These are phyloP conservation scores for Pangasius larnaudii DNA, from an alignment of 2,797 vertebrate genomes.

Conservation along the genomic window DNA sequence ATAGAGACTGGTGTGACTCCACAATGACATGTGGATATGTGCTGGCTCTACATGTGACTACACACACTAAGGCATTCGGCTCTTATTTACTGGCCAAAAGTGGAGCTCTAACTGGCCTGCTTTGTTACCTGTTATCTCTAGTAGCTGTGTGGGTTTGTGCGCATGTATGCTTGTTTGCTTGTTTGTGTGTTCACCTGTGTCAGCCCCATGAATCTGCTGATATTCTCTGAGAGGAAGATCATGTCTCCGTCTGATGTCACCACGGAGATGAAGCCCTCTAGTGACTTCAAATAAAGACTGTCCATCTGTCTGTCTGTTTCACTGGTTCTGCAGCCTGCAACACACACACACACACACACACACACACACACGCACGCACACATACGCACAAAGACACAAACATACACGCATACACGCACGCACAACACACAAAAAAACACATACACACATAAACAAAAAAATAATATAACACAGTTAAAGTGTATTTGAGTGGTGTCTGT, in stretches of 20 bases:
- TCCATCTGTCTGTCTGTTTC: constrained; percentile 87
- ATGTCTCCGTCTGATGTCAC: constrained; percentile 97
- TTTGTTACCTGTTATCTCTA: background rate
- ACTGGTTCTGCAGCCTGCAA: constrained; percentile 74
- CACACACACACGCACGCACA: background rate
- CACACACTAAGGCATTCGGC: background rate
- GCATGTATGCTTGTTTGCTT: background rate
- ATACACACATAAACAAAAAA: background rate
- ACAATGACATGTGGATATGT: background rate
- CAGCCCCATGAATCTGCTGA: constrained; percentile 97
- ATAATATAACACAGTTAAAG: background rate
- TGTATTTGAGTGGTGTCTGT: constrained; percentile 9
- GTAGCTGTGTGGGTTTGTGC: background rate
- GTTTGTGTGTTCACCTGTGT: constrained; percentile 85
- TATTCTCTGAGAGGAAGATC: constrained; percentile 96
- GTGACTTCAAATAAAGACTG: constrained; percentile 92
- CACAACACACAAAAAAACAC: background rate
- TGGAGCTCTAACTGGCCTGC: background rate
- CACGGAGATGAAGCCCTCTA: constrained; percentile 95
- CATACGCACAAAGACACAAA: background rate
- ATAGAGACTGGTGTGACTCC: background rate
- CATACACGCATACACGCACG: constrained; percentile 2
- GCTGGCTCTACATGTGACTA: background rate
- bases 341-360: background rate
- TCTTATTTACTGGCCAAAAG: background rate